Base-by-base conservation (phyloP, 2,797 vertebrate species). In the Onychomys arenicola region DNA sequence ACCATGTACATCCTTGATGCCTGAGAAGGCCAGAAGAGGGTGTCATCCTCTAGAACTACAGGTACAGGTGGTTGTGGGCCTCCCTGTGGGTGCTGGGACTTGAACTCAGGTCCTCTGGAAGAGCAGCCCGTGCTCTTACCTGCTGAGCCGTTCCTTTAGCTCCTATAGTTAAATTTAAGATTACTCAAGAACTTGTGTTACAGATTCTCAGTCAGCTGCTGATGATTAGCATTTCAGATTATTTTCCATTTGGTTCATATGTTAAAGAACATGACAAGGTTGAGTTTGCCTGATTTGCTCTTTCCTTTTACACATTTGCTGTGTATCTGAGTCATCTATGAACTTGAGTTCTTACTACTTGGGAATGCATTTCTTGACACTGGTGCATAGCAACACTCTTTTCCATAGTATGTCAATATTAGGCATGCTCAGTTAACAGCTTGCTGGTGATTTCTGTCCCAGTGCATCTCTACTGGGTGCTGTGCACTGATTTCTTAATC, bases 371-470 rank as follows among this genome's bases (percentile, higher is more conserved):
- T 97, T 78, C 76, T 86, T 92, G n/a, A 88, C 90, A 37, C 78
- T 87, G 19, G 59, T 52, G 2, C 49, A 55, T 40, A 88, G 52
- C 40, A 77, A 0, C 46, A 69, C 84, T 89, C 95, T 95, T 95
- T 80, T 77, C 81, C 91, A 87, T 89, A 94, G 37, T 92, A 9
- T 95, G 80, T 90, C 52, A 65, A 59, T 95, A 71, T 94, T 87
- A 97, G 96, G 95, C 98, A 96, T 97, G 97, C 98, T 98, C 97
- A 98, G 96, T 97, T 98, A 98, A 98, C 96, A 93, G 96, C 93
- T 96, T 92, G 46, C 34, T 83, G 95, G 90, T 3, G 81, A 52
- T 92, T 95, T 96, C 73, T 92, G 93, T 87, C 93, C 49, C 61
- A 88, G 0, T 82, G 96, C 77, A 91, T 97, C 94, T 96, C 93